Evolutionary conservation across 2,113 vertebrate genomes (phyloP).

Genomic region (Coregonus clupeaformis): DNA sequence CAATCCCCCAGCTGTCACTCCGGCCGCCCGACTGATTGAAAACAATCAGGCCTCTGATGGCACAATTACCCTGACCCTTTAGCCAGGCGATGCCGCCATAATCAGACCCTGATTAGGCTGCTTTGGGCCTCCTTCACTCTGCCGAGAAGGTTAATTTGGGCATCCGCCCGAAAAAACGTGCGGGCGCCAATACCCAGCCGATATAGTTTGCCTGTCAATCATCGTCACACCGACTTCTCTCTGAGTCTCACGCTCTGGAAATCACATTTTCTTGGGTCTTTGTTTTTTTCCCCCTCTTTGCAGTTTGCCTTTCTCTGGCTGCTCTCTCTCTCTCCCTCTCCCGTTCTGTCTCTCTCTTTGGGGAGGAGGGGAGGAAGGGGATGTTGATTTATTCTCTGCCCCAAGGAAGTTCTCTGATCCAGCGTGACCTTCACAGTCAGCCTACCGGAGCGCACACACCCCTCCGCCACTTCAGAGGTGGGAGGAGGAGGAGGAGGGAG

Average conservation of each 20-base stretch:
- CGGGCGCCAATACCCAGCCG: conserved; percentile 84
- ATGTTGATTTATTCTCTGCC: conserved; percentile 99
- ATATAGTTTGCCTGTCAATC: conserved; percentile 98
- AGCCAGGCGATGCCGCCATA: conserved; percentile 98
- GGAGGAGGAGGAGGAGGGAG: conserved; percentile 43
- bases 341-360: conserved; percentile 41
- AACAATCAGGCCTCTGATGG: conserved; percentile 99
- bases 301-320: conserved; percentile 31
- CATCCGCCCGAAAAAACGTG: conserved; percentile 97
- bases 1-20: conserved; percentile 99
- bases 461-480: conserved; percentile 57
- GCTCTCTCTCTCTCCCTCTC: background rate
- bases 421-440: conserved; percentile 96
- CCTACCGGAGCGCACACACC: conserved; percentile 59
- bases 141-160: conserved; percentile 99
- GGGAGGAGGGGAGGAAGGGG: conserved; percentile 60
- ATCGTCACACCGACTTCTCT: conserved; percentile 94
- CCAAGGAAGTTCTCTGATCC: conserved; percentile 97
- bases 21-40: conserved; percentile 98
- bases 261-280: conserved; percentile 91
- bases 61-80: conserved; percentile 99
- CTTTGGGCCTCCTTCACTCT: conserved; percentile 99
- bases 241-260: conserved; percentile 90
- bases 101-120: conserved; percentile 99
- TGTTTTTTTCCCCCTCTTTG: conserved; percentile 40